phyloP scores from a whole-genome alignment of 2,113 vertebrate genomes.

The Sterna hirundo region DNA sequence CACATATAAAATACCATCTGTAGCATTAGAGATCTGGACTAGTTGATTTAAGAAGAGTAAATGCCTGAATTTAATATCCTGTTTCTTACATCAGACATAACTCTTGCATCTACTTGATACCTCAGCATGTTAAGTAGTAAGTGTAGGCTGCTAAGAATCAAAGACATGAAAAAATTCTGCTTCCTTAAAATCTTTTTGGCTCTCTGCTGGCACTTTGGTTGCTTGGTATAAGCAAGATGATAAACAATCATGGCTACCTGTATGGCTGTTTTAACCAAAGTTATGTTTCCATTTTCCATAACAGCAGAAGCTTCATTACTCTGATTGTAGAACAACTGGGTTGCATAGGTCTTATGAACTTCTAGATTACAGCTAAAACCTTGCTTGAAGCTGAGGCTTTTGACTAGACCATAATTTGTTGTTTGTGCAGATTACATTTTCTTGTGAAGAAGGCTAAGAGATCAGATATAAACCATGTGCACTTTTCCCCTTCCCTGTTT shows the following conservation, averaged over 20 bases:
- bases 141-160: background rate
- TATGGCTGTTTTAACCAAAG: background rate
- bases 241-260: background rate
- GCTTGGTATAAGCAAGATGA: fast-evolving
- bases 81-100: background rate
- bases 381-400: background rate
- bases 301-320: background rate
- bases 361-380: background rate
- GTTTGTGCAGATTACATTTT: background rate
- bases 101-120: background rate
- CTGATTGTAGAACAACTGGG: background rate
- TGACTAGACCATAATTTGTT: background rate
- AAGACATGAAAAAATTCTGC: background rate
- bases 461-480: background rate
- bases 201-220: background rate
- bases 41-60: background rate
- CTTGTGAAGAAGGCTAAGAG: background rate
- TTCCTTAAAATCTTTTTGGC: background rate
- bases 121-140: background rate
- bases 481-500: background rate
- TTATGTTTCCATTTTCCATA: background rate
- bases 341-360: background rate
- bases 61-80: background rate
- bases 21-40: background rate
- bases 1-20: background rate